phyloP scores from a whole-genome alignment of 2,888 invertebrate species.

The Microctonus hyperodae region DNA sequence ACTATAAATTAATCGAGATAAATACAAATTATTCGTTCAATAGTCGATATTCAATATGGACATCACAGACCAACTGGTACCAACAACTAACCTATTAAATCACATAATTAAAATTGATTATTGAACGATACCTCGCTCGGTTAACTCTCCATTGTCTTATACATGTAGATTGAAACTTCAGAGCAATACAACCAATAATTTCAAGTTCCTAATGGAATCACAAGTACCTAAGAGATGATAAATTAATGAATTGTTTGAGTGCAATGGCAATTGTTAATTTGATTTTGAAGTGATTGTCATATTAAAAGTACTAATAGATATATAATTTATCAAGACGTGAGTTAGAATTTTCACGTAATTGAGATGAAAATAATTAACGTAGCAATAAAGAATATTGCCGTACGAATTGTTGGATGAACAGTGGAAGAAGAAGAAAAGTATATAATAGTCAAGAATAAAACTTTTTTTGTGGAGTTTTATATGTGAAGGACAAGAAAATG shows the following conservation, averaged over 20 bases:
- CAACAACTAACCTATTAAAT: not conserved
- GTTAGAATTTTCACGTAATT: no score
- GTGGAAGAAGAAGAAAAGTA: slow-evolving; percentile 26
- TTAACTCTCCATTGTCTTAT: not conserved
- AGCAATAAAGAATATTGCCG: not conserved
- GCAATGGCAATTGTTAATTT: not conserved
- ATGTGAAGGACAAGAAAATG: slow-evolving; percentile 24
- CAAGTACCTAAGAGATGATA: not conserved
- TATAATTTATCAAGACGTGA: no score
- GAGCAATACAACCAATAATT: not conserved
- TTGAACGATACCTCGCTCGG: not conserved
- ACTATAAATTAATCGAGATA: not conserved
- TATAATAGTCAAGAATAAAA: no score
- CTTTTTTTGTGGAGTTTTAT: slow-evolving; percentile 19
- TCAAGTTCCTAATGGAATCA: not conserved
- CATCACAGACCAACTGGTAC: not conserved
- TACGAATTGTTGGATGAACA: slow-evolving; percentile 4
- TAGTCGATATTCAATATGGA: not conserved
- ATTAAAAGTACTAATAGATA: no score
- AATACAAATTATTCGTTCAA: not conserved
- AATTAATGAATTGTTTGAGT: not conserved
- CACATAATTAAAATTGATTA: not conserved
- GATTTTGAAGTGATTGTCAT: no score
- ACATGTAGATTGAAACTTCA: not conserved
- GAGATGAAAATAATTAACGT: no score